Evolutionary conservation across 53 echinoderm and acorn worm genomes (phyloP), one percentile per base, ranked within the genome.

Genomic region (Arbacia lixula): DNA sequence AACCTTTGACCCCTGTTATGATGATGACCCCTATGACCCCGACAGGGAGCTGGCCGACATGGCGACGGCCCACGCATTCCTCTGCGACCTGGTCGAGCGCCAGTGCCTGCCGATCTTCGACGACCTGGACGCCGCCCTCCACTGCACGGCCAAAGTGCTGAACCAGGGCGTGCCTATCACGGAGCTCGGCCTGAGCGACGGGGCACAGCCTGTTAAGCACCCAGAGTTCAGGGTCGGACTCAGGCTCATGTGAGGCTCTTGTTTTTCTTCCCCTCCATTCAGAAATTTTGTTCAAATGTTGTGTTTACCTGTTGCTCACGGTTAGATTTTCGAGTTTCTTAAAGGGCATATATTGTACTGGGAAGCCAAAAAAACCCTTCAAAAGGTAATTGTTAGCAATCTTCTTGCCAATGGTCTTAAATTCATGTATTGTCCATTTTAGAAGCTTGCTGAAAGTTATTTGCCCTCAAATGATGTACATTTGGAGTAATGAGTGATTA

Each of bases 71-170:
- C 99, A 98, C 30, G 94, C 92, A 76, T 98, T 92, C 76, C 85
- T 98, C 25, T 92, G 92, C 53, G 99, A 98, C 76, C 68, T 98
- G 68, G 92, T 98, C 19, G 94, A 98, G 86, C 72, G 99, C 58
- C 94, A 94, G 79, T 94, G 99, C 77, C 85, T 91, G 28, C 99
- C 99, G 10, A 92, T 99, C 80, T 99, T 99, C 87, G 99, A 94
- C 30, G 88, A 95, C 73, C 79, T 99, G 37, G 88, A 92, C 22
- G 87, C 95, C 2, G 91, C 94, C 9, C 75, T 99, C 39, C 87
- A 87, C 65, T 99, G 99, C 85, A 90, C 99, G 14, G 91, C 92
- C n/a, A 94, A 92, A 81, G 99, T 92, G 2, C 84, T 99, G 16
- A 92, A 91, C 58, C 77, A 85, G 40, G 91, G 93, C 10, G 87